phyloP scores from a whole-genome alignment of 2,113 vertebrate species.

The Hipposideros armiger region DNA sequence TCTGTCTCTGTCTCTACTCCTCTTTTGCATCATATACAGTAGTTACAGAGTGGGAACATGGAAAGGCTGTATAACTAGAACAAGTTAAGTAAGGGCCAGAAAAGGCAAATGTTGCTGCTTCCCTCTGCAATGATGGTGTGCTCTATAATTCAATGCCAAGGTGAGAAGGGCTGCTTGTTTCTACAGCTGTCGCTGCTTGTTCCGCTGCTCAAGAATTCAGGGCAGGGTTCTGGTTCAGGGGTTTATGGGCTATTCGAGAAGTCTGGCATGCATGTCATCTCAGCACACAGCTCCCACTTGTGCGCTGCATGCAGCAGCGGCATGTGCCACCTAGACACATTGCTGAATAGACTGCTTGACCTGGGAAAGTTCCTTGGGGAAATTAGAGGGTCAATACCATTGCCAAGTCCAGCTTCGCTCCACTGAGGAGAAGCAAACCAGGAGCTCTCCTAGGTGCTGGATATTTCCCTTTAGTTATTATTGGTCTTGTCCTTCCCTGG shows the following conservation, averaged over 20 bases:
- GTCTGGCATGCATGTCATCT: background rate
- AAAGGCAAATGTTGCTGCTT: constrained; percentile 70
- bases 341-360: background rate
- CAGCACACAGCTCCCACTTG: background rate
- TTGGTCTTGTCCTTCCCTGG: background rate
- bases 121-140: background rate
- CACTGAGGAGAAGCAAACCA: background rate
- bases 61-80: constrained; percentile 57
- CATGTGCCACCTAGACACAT: background rate
- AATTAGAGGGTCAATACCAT: background rate
- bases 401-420: background rate
- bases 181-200: constrained; percentile 47
- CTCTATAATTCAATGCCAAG: constrained; percentile 24
- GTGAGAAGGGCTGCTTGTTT: constrained; percentile 50
- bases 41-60: constrained; percentile 63
- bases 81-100: constrained; percentile 71
- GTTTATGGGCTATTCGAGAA: background rate
- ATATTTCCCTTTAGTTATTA: constrained; percentile 26
- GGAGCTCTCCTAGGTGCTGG: constrained; percentile 52
- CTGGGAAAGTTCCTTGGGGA: background rate
- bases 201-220: constrained; percentile 43
- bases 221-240: background rate
- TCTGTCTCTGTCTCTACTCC: constrained; percentile 66
- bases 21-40: constrained; percentile 79
- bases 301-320: background rate